A percentile compares a stretch with the other conserved stretches of the same genome.
Conservation (phyloP, 53 echinoderm and acorn worm genomes). For the Arbacia lixula region DNA sequence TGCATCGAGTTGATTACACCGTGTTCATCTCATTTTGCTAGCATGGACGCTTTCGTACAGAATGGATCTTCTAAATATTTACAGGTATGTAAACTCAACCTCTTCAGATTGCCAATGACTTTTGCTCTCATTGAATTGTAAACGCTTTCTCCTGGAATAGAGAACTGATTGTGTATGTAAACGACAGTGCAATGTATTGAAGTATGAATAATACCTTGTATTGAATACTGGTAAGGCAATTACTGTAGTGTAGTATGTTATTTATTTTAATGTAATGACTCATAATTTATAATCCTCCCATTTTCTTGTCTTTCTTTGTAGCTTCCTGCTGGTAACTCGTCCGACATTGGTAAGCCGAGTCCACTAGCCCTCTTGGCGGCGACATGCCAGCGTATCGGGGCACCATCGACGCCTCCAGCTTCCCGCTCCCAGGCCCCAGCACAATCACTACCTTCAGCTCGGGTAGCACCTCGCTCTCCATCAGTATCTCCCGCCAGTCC, state of each 20-base stretch:
- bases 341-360: slow-evolving; percentile 35
- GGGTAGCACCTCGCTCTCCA: background rate
- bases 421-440: too few species aligned
- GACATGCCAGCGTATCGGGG: slow-evolving; percentile 20
- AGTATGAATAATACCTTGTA: too few species aligned
- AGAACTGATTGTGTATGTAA: too few species aligned
- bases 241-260: too few species aligned
- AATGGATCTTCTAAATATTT: slow-evolving; percentile 32
- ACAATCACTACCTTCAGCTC: too few species aligned
- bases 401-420: background rate
- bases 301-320: background rate
- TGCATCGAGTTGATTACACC: too few species aligned
- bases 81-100: slow-evolving; percentile 4
- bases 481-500: background rate
- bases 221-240: too few species aligned
- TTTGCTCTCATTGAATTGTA: background rate
- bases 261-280: slow-evolving; percentile 1
- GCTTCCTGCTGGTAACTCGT: slow-evolving; percentile 18
- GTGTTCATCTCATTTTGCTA: too few species aligned
- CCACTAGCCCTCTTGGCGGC: slow-evolving; percentile 21
- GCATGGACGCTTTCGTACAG: background rate
- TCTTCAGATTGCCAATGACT: background rate
- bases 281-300: too few species aligned
- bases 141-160: background rate
- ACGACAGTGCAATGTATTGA: too few species aligned